These are phyloP conservation scores for Sinosuthora webbiana DNA, from an alignment of 2,113 vertebrate genomes.

Conservation along the genomic window DNA sequence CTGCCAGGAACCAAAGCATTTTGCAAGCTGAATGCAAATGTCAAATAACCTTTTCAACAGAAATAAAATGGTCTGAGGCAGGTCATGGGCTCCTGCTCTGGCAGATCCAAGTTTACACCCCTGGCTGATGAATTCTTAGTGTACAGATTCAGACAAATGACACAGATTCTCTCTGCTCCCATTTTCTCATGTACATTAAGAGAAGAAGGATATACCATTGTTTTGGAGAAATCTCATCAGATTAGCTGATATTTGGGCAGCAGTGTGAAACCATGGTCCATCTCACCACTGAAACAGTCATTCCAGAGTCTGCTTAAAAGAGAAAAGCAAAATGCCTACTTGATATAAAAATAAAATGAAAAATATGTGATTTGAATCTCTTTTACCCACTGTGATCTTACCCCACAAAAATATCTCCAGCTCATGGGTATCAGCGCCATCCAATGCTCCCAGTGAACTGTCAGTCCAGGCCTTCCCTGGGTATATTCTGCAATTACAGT, in stretches of 20 bases:
- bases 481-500: background rate
- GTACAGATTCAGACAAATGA: background rate
- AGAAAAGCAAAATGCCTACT: background rate
- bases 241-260: background rate
- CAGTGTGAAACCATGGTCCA: background rate
- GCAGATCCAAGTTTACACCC: background rate
- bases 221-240: background rate
- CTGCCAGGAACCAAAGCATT: constrained; percentile 1
- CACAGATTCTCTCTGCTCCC: background rate
- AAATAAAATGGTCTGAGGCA: background rate
- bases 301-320: background rate
- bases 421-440: background rate
- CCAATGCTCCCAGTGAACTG: too few species aligned
- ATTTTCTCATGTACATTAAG: background rate
- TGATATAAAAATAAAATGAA: background rate
- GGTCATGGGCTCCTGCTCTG: background rate
- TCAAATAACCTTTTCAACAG: background rate
- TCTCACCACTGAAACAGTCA: background rate
- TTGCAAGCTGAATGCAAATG: constrained; percentile 4
- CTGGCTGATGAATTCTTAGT: background rate
- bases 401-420: background rate
- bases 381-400: background rate
- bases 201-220: background rate
- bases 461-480: background rate
- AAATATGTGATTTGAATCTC: background rate